Conservation (phyloP, 2,888 invertebrate genomes). For the Cistogaster globosa region DNA sequence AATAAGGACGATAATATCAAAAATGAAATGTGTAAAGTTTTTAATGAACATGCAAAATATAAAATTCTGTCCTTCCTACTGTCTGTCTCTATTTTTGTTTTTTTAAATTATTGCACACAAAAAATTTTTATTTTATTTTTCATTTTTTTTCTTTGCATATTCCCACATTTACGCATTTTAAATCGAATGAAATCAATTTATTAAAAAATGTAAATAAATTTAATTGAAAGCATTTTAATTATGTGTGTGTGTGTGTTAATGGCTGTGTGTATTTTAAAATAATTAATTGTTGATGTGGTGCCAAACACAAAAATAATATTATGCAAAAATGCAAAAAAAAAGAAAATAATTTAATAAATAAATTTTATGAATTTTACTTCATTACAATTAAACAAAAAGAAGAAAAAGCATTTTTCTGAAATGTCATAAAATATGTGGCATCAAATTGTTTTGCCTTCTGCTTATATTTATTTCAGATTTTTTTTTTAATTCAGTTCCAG, state of each 20-base stretch:
- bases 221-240: conserved; percentile 51
- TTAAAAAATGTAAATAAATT: conserved; percentile 55
- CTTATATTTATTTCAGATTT: not conserved
- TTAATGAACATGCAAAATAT: conserved; percentile 35
- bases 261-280: conserved; percentile 40
- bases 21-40: conserved; percentile 31
- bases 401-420: not conserved
- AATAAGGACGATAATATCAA: conserved; percentile 28
- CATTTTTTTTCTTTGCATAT: conserved; percentile 30
- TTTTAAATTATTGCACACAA: conserved; percentile 39
- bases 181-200: conserved; percentile 61
- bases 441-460: conserved; percentile 29
- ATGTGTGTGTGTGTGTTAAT: not conserved
- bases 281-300: conserved; percentile 68
- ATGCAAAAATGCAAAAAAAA: conserved; percentile 14
- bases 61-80: conserved; percentile 29
- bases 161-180: conserved; percentile 63
- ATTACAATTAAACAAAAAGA: not conserved
- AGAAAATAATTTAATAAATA: no score
- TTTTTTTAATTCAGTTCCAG: no score
- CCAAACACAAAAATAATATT: conserved; percentile 55
- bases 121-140: conserved; percentile 29
- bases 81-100: conserved; percentile 1
- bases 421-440: conserved; percentile 31
- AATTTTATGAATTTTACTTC: not conserved